A percentile compares a stretch with the other conserved stretches of the same genome.
These are phyloP conservation scores for Himalopsyche anomala DNA, from an alignment of 2,888 invertebrate species.

Conservation along the genomic window DNA sequence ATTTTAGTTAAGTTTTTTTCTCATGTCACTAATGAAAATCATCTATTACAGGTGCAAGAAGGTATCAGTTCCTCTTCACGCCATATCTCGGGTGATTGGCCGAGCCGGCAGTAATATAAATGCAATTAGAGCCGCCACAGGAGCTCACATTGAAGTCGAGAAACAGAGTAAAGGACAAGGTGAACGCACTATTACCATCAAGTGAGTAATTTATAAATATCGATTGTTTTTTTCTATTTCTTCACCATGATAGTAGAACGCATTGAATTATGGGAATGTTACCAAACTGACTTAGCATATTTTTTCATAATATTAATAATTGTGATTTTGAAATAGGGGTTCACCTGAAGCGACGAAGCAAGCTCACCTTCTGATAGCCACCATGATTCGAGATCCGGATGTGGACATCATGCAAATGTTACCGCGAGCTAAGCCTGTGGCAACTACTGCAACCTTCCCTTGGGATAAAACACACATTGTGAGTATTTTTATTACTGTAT, in stretches of 20 bases:
- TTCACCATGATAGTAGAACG: too few species aligned
- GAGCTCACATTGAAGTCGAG: constrained; percentile 98
- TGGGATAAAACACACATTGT: constrained; percentile 77
- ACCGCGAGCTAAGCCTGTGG: constrained; percentile 79
- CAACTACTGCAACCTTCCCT: constrained; percentile 76
- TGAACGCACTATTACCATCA: constrained; percentile 96
- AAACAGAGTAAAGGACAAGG: constrained; percentile 97
- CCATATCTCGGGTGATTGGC: constrained; percentile 97
- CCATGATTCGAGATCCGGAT: constrained; percentile 96
- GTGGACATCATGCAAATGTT: constrained; percentile 91
- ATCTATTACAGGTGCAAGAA: constrained; percentile 85
- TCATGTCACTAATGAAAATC: too few species aligned
- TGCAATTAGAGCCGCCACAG: constrained; percentile 96
- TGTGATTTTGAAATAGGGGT: constrained; percentile 78
- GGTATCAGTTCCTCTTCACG: constrained; percentile 94
- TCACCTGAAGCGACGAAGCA: constrained; percentile 94
- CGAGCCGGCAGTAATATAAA: constrained; percentile 98
- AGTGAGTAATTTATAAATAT: constrained; percentile 74
- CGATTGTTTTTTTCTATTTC: neutral
- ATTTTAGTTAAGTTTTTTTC: too few species aligned
- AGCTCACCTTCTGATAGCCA: constrained; percentile 92
- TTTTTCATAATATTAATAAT: constrained; percentile 52
- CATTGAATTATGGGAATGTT: too few species aligned
- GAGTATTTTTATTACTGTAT: neutral
- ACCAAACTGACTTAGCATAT: neutral